phyloP scores from a whole-genome alignment of 1,140 invertebrate species.

The Pentalonia nigronervosa region DNA sequence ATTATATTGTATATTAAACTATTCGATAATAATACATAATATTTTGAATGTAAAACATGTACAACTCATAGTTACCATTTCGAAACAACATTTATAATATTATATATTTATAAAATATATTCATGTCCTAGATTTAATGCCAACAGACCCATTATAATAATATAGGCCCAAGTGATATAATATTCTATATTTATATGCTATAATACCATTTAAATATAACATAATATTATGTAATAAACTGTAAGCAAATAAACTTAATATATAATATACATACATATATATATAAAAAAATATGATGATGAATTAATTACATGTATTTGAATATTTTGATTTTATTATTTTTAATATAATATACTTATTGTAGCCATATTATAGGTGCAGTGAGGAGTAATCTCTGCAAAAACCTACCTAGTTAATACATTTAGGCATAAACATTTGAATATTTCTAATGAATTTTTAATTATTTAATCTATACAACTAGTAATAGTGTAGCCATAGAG shows the following conservation, averaged over 20 bases:
- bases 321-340: no score
- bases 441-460: neutral
- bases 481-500: neutral
- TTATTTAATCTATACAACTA: neutral
- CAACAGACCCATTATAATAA: neutral
- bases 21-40: neutral
- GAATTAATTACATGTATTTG: no score
- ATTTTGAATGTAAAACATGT: neutral
- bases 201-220: neutral
- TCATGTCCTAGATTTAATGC: neutral
- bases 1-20: neutral
- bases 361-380: no score
- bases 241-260: constrained; percentile 1
- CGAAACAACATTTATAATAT: neutral
- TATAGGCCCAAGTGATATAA: neutral
- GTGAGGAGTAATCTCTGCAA: no score
- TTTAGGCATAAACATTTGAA: neutral
- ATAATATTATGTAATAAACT: neutral
- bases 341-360: no score
- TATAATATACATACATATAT: neutral
- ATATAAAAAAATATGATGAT: neutral
- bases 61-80: constrained; percentile 1
- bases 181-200: neutral
- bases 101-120: neutral
- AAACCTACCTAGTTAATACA: neutral